Conservation (phyloP, 2,113 vertebrate species). For the Capreolus pygargus region DNA sequence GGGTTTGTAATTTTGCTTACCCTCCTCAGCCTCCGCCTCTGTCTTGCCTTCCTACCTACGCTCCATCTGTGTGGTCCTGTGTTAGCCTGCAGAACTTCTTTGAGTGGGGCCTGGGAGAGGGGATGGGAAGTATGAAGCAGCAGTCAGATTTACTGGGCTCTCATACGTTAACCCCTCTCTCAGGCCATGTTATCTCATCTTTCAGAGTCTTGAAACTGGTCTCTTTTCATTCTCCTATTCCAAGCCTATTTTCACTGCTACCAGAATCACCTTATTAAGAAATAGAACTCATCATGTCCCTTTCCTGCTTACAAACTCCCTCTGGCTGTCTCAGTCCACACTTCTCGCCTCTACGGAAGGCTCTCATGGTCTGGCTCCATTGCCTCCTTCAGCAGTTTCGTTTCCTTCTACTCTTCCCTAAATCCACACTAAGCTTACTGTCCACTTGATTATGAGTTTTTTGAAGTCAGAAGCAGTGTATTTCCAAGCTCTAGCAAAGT, state of each 20-base stretch:
- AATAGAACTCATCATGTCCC: slow-evolving; percentile 9
- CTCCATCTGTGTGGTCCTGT: slow-evolving; percentile 73
- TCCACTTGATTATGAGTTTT: slow-evolving; percentile 26
- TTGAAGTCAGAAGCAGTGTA: slow-evolving; percentile 6
- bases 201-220: slow-evolving; percentile 7
- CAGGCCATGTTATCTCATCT: not conserved
- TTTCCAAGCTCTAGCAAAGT: not conserved
- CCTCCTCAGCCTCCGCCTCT: slow-evolving; percentile 54
- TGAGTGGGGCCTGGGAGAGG: slow-evolving; percentile 42
- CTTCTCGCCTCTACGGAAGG: not conserved
- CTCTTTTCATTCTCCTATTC: not conserved
- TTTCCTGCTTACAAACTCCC: slow-evolving; percentile 33
- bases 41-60: not conserved
- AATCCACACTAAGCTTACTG: not conserved
- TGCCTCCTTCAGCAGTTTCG: not conserved
- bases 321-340: not conserved
- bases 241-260: not conserved
- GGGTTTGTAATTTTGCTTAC: slow-evolving; percentile 80
- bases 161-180: not conserved
- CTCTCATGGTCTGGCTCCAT: not conserved
- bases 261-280: slow-evolving; percentile 8
- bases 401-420: not conserved
- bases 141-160: not conserved
- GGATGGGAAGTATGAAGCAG: slow-evolving; percentile 49
- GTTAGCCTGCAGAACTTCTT: slow-evolving; percentile 68